phyloP scores from a whole-genome alignment of 2,797 vertebrate species.

The Coccyzus lansbergi region DNA sequence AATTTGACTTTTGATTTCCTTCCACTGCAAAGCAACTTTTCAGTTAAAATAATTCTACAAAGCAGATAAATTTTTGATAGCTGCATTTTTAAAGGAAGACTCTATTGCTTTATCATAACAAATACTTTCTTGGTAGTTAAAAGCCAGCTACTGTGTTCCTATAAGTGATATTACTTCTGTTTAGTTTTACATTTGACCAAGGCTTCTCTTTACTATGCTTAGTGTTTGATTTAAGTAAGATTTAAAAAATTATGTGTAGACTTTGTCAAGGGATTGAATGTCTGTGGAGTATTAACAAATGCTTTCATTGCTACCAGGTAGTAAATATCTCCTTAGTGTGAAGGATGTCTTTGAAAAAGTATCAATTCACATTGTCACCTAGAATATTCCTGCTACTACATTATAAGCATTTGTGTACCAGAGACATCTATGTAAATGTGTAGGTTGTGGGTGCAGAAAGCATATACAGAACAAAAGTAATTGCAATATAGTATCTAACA shows the following conservation, averaged over 20 bases:
- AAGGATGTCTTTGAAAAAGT: neutral
- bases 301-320: neutral
- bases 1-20: neutral
- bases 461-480: neutral
- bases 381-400: neutral
- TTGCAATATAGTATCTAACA: neutral
- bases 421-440: neutral
- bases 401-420: neutral
- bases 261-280: neutral
- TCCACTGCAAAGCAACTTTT: neutral
- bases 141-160: neutral
- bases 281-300: neutral
- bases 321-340: neutral
- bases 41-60: neutral
- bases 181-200: neutral
- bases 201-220: neutral
- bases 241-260: neutral
- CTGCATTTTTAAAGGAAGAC: neutral
- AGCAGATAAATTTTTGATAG: neutral
- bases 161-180: neutral
- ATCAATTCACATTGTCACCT: neutral
- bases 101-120: neutral
- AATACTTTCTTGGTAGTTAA: neutral
- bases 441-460: neutral
- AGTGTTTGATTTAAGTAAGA: neutral